Evolutionary conservation across 2,113 vertebrate genomes (phyloP).

Genomic region (Piaya cayana): DNA sequence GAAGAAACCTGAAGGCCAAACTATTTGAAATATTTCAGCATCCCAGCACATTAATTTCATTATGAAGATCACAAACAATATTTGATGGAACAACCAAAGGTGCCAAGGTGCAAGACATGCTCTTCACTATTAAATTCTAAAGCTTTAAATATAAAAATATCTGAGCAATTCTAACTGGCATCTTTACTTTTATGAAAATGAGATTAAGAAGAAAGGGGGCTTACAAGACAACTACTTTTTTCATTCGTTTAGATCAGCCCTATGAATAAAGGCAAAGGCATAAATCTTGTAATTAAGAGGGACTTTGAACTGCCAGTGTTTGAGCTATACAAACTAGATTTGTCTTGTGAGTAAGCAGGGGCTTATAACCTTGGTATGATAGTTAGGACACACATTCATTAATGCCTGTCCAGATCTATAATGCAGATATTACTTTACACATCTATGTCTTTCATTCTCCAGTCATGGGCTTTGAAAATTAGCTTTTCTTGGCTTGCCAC

Average conservation of each 20-base stretch:
- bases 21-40: background rate
- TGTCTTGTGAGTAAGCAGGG: background rate
- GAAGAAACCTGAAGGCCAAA: background rate
- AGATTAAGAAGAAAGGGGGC: background rate
- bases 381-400: background rate
- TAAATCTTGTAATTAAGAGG: constrained; percentile 8
- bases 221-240: background rate
- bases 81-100: background rate
- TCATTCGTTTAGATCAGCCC: background rate
- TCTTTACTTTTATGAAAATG: background rate
- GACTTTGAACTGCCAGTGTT: constrained; percentile 1
- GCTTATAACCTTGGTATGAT: background rate
- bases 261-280: background rate
- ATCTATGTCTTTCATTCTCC: background rate
- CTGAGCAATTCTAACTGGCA: background rate
- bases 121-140: background rate
- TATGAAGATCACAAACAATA: background rate
- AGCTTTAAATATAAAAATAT: constrained; percentile 7
- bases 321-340: background rate
- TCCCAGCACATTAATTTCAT: background rate
- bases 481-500: background rate
- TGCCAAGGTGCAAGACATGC: background rate
- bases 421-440: background rate
- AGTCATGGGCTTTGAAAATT: background rate
- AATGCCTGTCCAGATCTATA: background rate